Evolutionary conservation across 1,140 invertebrate species (phyloP), one percentile per base, ranked within the genome.

Genomic region (Paramacrobiotus metropolitanus): DNA sequence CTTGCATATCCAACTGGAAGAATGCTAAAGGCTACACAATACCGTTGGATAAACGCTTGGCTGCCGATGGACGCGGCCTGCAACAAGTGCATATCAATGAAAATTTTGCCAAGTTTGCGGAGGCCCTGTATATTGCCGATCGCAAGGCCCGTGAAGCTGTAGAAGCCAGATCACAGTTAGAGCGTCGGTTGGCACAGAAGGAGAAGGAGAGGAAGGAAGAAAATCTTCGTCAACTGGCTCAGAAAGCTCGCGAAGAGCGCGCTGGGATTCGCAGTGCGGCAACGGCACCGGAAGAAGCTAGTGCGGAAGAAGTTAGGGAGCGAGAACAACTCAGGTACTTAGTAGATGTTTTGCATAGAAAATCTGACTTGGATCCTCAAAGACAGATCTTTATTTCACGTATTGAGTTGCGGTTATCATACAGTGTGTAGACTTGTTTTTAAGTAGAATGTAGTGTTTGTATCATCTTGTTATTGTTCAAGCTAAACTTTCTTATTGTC

Each of bases 1-100:
- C 95, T 0, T 98, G 94, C 70, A 95, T 99, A 65, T 94, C 89
- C 18, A 98, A 99, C 70, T 99, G 94, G 94, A 99, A 99, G 74
- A 99, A 99, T 72, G 87, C 92, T 1, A 78, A 96, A 90, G 87
- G 90, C 69, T 98, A 96, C 75, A 98, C 94, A 0, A 95, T 99
- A 69, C 94, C 94, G 0, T 74, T 99, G 63, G 94, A 98, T 73
- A 99, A 99, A 76, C 82, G 95, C 67, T 75, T 99, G 65, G 95
- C 94, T 1, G 93, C 94, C 18, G 95, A 99, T 75, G 95, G 95
- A 0, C 77, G 95, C 59, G 94, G 94, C 9, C 75, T 98, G 0
- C 94, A 98, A 69, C 89, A 93, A 71, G 83, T 88, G 21, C 94
- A 97, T 68, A 92, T 98, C 60, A 98, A 97, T 71, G 94, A 99